Base-by-base conservation (phyloP, 2,888 invertebrate species). In the Drosophila yooni region DNA sequence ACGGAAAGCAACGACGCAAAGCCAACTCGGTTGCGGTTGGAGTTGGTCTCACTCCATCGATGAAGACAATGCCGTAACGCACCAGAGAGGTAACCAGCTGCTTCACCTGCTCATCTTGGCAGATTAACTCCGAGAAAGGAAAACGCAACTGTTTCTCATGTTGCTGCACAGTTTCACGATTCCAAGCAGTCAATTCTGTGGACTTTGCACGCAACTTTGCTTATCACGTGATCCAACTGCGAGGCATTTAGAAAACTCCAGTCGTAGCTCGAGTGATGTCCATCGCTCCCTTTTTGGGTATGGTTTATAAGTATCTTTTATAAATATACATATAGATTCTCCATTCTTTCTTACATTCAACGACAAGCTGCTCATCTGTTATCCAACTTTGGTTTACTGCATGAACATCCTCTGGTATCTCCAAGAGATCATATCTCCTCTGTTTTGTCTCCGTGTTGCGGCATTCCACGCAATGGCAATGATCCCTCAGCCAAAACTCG, bases 391-490 rank as follows among this genome's bases (percentile, higher is more conserved):
- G 88, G 0, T 86, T 74, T 8, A 81, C 53, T 0, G 95, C 93
- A 38, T 83, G 89, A 0, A 94, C 92, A 66, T 95, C 91, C 11
- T 90, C 93, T 0, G 95, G 94, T 53, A 95, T 93, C 29, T 94
- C 94, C 48, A 95, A 80, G 53, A 95, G 92, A 90, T 95, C 94
- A 36, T 93, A 92, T 60, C 94, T 94, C 80, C 95, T 94, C 91
- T 96, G 96, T 72, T 94, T 94, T 0, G 95, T 95, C 34, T 92
- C 92, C 0, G 91, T 84, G 82, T 95, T 95, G 86, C 95, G 95
- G 81, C 96, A 96, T 36, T 91, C 84, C 0, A 89, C 66, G 88
- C 96, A 96, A 69, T 95, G 91, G 65, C 94, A 94, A 74, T 94
- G 93, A 80, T 94, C 93, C 3, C 94, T 89, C n/a, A 93, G 79